Base-by-base conservation (phyloP, 2,888 invertebrate genomes). In the Siphlonurus alternatus region DNA sequence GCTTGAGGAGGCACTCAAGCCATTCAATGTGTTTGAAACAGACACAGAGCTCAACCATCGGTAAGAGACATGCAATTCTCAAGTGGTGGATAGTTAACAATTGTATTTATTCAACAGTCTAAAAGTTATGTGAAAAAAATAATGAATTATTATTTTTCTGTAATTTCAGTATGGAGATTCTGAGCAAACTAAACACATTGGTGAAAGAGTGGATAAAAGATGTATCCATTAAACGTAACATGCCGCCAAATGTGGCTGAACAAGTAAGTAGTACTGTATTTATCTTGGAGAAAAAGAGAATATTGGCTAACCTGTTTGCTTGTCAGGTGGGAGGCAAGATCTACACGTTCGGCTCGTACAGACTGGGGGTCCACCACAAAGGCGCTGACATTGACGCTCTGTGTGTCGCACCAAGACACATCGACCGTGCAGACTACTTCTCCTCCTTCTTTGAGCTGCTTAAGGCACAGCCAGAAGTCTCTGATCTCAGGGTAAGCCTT, bases 341-440 rank as follows among this genome's bases (percentile, higher is more conserved):
- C 66, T 99, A 94, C 74, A 99, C 98, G n/a, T 99, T 99, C 77
- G 99, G 99, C 60, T 98, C 98, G 64, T 99, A 98, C 62, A 65
- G 73, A 3, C 74, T 84, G 20, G 83, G 83, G 61, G 83, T 84
- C 20, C 81, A 83, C 69, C 81, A 80, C 19, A 77, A 78, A 76
- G 98, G 98, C 51, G 98, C 98, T 67, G 99, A 99, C 81, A 99
- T 99, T 71, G 99, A 99, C 80, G 97, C 98, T 0, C 76, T 99
- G 24, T 97, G 97, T 78, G 97, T 99, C 23, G 97, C 93, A 24
- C 99, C 99, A 15, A 82, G 96, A 54, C 98, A 99, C 76, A 91
- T 99, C 67, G 89, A 91, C 72, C 82, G 99, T 63, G 77, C 82
- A 1, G 99, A 99, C 76, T 99, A 98, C 77, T 99, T 99, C 77